These are phyloP conservation scores for Peromyscus eremicus DNA, from an alignment of 2,797 vertebrate species.

Conservation along the genomic window DNA sequence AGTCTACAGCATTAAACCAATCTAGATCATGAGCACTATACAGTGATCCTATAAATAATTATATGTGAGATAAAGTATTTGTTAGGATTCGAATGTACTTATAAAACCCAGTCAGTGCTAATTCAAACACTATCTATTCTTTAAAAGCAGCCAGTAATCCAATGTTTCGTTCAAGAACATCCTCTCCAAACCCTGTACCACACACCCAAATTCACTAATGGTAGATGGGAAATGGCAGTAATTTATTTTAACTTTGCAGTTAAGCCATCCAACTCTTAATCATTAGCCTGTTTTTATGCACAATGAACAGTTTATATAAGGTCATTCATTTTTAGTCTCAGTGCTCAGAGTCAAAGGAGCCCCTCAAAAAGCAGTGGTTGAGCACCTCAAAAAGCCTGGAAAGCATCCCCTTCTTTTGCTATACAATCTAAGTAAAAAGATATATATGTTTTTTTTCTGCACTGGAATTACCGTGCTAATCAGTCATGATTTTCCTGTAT, in stretches of 20 bases:
- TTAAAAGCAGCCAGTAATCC: background rate
- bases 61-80: background rate
- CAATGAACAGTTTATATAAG: background rate
- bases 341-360: background rate
- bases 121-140: background rate
- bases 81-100: background rate
- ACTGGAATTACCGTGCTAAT: conserved; percentile 16
- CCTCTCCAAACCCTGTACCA: background rate
- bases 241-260: background rate
- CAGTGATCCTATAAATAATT: background rate
- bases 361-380: background rate
- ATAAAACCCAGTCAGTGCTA: background rate
- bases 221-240: background rate
- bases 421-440: conserved; percentile 5
- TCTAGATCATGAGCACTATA: background rate
- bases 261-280: background rate
- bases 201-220: background rate
- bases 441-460: background rate
- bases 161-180: background rate
- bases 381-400: background rate
- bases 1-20: background rate
- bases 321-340: background rate
- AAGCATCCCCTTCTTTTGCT: background rate
- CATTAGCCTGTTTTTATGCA: background rate
- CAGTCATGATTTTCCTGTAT: conserved; percentile 16